Percentiles rank a stretch among this genome's conserved stretches.
Evolutionary conservation across 1,140 invertebrate genomes (phyloP).

Genomic region (Sitodiplosis mosellana): DNA sequence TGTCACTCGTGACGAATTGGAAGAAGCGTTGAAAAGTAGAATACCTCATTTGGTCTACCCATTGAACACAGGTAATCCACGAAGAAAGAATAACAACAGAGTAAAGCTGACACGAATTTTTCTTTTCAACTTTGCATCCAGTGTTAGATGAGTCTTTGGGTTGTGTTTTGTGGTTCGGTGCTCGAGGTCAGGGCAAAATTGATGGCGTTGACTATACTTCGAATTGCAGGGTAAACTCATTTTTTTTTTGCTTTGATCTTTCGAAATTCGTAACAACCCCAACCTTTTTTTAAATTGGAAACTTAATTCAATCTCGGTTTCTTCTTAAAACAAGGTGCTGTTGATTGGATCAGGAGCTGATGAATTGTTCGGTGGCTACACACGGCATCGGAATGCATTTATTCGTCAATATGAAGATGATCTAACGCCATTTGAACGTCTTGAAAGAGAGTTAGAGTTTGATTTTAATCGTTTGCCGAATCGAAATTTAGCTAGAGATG

Average conservation of each 20-base stretch:
- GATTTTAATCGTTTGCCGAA: conserved; percentile 75
- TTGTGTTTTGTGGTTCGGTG: conserved; percentile 91
- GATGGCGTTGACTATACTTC: conserved; percentile 31
- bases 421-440: conserved; percentile 31
- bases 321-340: conserved; percentile 38
- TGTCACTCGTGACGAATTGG: conserved; percentile 48
- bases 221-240: conserved; percentile 38
- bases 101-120: no score
- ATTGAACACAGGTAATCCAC: conserved; percentile 51
- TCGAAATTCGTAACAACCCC: background rate
- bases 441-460: conserved; percentile 47
- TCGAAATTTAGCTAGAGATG: conserved; percentile 86
- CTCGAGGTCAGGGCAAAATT: conserved; percentile 41
- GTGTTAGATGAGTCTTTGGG: conserved; percentile 92
- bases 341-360: conserved; percentile 89
- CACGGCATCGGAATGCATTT: conserved; percentile 59
- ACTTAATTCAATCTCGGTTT: background rate
- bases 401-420: conserved; percentile 28
- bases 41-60: conserved; percentile 69
- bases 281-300: background rate
- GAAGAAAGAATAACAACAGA: no score
- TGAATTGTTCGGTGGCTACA: conserved; percentile 91
- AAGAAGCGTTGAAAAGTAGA: conserved; percentile 29
- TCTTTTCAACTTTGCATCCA: no score
- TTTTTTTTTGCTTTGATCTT: conserved; percentile 3